Percentiles rank a stretch among this genome's conserved stretches.
These are phyloP conservation scores for Incurvaria masculella DNA, from an alignment of 2,888 invertebrate genomes.

Conservation along the genomic window DNA sequence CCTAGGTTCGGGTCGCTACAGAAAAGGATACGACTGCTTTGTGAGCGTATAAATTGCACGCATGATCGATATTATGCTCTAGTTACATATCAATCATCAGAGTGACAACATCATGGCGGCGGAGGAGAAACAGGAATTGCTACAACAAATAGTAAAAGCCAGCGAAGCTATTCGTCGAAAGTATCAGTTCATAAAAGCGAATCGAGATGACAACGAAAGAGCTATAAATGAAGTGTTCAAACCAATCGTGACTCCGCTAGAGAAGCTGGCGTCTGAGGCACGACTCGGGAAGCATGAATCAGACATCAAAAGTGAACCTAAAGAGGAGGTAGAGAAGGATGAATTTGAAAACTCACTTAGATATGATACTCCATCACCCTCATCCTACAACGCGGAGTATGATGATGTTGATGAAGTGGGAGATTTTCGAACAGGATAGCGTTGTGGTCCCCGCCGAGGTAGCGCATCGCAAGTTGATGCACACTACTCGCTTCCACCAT, in stretches of 20 bases:
- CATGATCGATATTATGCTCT: slow-evolving; percentile 2
- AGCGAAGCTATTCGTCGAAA: not conserved
- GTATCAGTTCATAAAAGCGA: not conserved
- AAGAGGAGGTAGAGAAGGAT: not conserved
- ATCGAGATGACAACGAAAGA: not conserved
- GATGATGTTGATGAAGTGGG: not conserved
- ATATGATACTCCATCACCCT: not conserved
- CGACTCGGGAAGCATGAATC: not conserved
- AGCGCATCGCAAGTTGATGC: not conserved
- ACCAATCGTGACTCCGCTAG: not conserved
- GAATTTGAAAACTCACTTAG: not conserved
- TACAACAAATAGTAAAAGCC: not conserved
- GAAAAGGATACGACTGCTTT: slow-evolving; percentile 11
- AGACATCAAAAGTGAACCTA: not conserved
- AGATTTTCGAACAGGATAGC: not conserved
- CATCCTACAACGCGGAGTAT: not conserved
- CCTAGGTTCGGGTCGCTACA: slow-evolving; percentile 14
- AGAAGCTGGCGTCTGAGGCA: not conserved
- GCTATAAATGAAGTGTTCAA: not conserved
- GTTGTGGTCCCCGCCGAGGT: not conserved
- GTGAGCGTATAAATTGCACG: slow-evolving; percentile 1
- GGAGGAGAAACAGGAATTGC: not conserved
- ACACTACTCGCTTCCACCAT: not conserved
- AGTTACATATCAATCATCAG: not conserved
- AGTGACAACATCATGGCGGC: not conserved